Conservation (phyloP, 2,797 vertebrate genomes). For the Falco cherrug region DNA sequence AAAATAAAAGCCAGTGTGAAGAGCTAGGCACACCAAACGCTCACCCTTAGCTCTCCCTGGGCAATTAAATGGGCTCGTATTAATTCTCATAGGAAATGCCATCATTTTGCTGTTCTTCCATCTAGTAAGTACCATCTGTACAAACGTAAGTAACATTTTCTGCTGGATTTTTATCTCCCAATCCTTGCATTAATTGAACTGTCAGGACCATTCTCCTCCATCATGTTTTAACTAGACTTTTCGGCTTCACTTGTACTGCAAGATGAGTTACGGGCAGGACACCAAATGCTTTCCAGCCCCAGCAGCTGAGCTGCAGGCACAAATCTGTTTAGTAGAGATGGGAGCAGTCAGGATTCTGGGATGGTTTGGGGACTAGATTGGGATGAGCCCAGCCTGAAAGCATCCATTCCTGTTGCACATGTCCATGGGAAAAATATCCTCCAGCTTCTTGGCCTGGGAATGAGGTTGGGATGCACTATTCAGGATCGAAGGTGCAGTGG, state of each 20-base stretch:
- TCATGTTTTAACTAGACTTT: neutral
- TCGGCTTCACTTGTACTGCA: neutral
- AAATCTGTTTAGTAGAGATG: neutral
- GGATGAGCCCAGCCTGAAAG: neutral
- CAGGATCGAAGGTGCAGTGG: neutral
- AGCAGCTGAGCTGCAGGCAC: neutral
- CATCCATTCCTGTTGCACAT: neutral
- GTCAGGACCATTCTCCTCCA: neutral
- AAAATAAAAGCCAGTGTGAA: neutral
- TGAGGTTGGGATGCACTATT: neutral
- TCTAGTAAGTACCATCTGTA: neutral
- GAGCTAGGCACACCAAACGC: fast-evolving
- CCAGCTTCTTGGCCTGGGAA: neutral
- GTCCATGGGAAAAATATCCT: neutral
- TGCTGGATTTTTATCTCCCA: neutral
- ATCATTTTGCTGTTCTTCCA: neutral
- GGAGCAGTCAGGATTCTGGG: neutral
- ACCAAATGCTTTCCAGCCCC: fast-evolving
- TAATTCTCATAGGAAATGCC: neutral
- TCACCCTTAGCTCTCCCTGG: neutral
- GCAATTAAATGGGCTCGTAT: neutral
- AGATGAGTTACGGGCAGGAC: neutral
- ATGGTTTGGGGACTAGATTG: neutral
- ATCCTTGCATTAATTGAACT: neutral
- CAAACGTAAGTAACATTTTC: neutral